Conservation (phyloP, 1,140 invertebrate species). For the Bombus waltoni region DNA sequence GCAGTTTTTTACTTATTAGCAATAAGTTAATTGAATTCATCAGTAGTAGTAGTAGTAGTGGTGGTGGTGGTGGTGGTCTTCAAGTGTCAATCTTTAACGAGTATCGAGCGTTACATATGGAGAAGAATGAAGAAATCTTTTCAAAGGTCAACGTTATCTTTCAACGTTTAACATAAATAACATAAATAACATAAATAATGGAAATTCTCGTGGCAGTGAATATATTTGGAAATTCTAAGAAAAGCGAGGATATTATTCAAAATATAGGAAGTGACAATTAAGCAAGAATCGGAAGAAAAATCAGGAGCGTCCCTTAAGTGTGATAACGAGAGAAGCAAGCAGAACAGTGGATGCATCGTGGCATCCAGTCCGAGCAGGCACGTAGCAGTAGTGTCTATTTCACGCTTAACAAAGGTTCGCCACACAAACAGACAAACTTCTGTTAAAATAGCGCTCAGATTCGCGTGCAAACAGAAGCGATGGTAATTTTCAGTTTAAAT, state of each 20-base stretch:
- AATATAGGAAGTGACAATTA: not conserved
- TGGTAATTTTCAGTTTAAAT: slow-evolving; percentile 28
- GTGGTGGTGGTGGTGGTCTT: no score
- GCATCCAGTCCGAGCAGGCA: not conserved
- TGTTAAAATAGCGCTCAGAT: not conserved
- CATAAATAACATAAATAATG: not conserved
- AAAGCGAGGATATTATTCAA: not conserved
- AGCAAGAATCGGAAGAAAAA: not conserved
- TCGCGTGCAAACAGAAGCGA: not conserved
- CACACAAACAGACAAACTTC: slow-evolving; percentile 10
- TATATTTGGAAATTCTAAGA: not conserved
- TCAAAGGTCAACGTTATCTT: not conserved
- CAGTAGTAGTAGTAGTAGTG: no score
- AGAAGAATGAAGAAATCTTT: no score
- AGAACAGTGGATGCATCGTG: not conserved
- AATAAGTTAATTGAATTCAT: no score
- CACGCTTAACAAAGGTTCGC: slow-evolving; percentile 4
- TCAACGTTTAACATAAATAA: not conserved
- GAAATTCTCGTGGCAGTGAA: not conserved
- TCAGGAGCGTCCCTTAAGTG: not conserved
- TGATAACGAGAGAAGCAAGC: not conserved
- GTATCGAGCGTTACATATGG: no score
- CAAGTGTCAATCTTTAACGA: no score
- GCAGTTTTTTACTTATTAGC: no score
- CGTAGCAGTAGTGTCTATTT: slow-evolving; percentile 8